Evolutionary conservation across 1,140 invertebrate species (phyloP).

Genomic region (Archegozetes longisetosus): DNA sequence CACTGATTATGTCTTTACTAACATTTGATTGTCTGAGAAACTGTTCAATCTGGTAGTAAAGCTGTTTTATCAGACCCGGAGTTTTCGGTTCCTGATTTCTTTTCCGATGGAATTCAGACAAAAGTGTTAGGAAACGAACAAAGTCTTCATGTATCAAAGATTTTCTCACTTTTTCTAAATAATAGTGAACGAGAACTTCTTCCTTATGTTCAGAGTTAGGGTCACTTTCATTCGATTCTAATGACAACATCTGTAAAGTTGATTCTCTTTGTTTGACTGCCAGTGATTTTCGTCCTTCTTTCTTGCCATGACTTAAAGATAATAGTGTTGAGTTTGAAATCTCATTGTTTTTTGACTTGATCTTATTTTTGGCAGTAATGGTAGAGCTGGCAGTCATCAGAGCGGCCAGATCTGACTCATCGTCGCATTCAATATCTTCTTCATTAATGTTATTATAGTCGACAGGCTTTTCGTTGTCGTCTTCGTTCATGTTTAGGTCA

Average conservation of each 20-base stretch:
- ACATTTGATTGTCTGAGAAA: not conserved
- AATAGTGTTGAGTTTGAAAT: not conserved
- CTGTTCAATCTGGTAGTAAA: constrained; percentile 9
- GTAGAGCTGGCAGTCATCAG: constrained; percentile 17
- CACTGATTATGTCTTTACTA: constrained; percentile 9
- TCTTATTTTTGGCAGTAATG: constrained; percentile 1
- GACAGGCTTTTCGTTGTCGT: not conserved
- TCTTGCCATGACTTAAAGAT: not conserved
- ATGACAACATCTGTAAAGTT: not conserved
- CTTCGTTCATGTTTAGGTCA: not conserved
- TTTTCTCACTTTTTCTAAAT: not conserved
- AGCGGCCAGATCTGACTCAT: constrained; percentile 13
- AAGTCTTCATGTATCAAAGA: constrained; percentile 2
- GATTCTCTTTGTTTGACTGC: constrained; percentile 1
- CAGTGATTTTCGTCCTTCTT: not conserved
- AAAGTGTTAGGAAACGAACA: not conserved
- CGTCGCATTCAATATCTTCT: constrained; percentile 24
- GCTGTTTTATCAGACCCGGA: not conserved
- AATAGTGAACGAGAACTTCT: constrained; percentile 1
- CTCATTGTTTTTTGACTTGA: not conserved
- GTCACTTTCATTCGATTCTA: not conserved
- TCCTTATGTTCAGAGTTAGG: not conserved
- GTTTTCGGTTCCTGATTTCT: not conserved
- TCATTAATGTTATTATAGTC: constrained; percentile 10
- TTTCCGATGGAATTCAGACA: constrained; percentile 5